Evolutionary conservation across 1,140 invertebrate species (phyloP), one percentile per base, ranked within the genome.

Genomic region (Apis cerana): DNA sequence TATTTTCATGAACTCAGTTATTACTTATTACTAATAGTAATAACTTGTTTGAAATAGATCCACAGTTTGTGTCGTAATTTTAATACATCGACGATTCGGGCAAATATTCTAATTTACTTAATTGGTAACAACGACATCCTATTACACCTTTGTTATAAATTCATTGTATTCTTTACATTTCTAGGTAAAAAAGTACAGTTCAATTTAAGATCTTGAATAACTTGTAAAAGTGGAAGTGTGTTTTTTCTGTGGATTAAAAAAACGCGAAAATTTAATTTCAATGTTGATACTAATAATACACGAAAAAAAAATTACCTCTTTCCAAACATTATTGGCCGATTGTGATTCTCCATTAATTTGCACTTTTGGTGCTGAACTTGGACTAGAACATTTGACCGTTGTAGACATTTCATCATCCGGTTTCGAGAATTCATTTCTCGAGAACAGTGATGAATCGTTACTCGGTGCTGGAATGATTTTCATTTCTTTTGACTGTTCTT

Each of bases 291-390:
- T 17, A 17, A 43, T 15, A 17, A 15, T 19, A 7, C 54, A 56
- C 56, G 67, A 70, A 33, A 67, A 70, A 50, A 58, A 48, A 56
- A 21, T 85, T 89, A 95, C 95, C 92, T 95, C 94, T 79, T 95
- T 95, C 95, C 95, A 95, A 8, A 91, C 90, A 83, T 95, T 92
- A 54, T 94, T 90, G 76, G 82, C 84, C 89, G 91, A 56, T 33
- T 90, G 75, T 23, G 23, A 80, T 54, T 90, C 85, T 23, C 71
- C 80, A 2, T 88, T 88, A 2, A 80, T 27, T 76, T 82, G 71
- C 23, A 68, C 54, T 58, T 75, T 67, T 19, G 58, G 8, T 43
- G 21, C 27, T 17, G 8, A 7, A 19, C 15, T 11, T 71, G 58
- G 61, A 68, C 58, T 74, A 54, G 64, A 52, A 74, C 23, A 43